Base-by-base conservation (phyloP, 2,113 vertebrate species). In the Monopterus albus region DNA sequence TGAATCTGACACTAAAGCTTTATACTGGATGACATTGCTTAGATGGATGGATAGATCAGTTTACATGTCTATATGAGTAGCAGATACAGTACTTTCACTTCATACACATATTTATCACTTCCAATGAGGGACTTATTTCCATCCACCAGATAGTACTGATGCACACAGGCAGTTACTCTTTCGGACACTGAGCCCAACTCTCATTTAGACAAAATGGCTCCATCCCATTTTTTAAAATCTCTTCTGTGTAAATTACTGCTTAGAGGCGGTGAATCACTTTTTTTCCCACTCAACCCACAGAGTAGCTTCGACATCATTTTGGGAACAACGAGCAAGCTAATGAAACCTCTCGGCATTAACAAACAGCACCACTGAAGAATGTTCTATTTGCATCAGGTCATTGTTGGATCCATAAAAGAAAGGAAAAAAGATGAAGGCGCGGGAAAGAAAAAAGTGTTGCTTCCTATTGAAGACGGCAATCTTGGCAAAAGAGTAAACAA, bases 401-500 rank as follows among this genome's bases (percentile, higher is more conserved):
- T 83, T 89, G 75, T 89, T 78, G 71, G 85, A 88, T 78, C 75
- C 74, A 79, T 85, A 85, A 89, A 84, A 72, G 75, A 74, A 66
- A 72, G 17, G 20, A 52, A 75, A 63, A 33, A 74, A 57, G 57
- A 82, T 64, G 55, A 72, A 78, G 68, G 45, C 28, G 4, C 33
- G 15, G 35, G 0, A 55, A 42, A 62, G 13, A 20, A 46, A 72
- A 75, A 85, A 90, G 75, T 87, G 77, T 63, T 55, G 8, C 47
- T 73, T 72, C 64, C 74, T 65, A 82, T 81, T 89, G 79, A 75
- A 87, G 78, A 81, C 86, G 55, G 82, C 79, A 66, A 81, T 88
- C 71, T 79, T 84, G 85, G 90, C 84, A 79, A 83, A 91, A 90
- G 93, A 93, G 93, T 96, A 95, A 96, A 98, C 96, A 96, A 95